phyloP scores from a whole-genome alignment of 2,113 vertebrate species.

The Crotalus tigris region DNA sequence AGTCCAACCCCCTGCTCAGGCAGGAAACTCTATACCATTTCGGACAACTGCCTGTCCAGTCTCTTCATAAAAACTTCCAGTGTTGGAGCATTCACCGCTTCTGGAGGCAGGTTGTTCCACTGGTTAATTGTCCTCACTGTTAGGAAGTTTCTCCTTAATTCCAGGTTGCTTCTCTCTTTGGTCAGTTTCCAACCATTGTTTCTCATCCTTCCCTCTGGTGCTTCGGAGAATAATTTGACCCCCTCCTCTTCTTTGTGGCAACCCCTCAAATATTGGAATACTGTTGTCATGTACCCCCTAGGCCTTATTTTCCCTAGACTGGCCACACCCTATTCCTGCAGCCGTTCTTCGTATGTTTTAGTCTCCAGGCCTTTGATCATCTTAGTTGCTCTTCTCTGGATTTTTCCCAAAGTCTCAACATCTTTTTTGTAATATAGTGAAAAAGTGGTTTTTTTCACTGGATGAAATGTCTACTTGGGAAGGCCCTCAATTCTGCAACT shows the following conservation, averaged over 20 bases:
- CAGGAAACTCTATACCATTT: no score
- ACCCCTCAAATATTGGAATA: fast-evolving
- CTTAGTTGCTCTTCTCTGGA: no score
- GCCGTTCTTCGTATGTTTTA: no score
- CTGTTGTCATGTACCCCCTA: neutral
- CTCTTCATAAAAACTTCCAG: no score
- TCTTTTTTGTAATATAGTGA: no score
- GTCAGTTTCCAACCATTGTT: neutral
- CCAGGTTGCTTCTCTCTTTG: neutral
- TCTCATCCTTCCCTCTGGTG: neutral
- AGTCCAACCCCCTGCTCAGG: no score
- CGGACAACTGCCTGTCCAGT: no score
- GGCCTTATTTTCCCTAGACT: neutral
- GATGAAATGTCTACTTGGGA: neutral
- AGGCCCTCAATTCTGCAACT: neutral
- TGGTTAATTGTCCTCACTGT: neutral
- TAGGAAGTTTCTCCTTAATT: neutral
- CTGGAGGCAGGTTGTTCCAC: no score
- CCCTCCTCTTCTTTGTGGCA: neutral
- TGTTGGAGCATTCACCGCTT: no score
- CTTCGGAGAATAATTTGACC: fast-evolving
- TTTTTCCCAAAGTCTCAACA: no score
- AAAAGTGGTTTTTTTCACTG: no score
- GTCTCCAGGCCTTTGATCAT: no score
- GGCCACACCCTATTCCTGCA: fast-evolving